These are phyloP conservation scores for Ophonus ardosiacus DNA, from an alignment of 2,888 invertebrate genomes.

Conservation along the genomic window DNA sequence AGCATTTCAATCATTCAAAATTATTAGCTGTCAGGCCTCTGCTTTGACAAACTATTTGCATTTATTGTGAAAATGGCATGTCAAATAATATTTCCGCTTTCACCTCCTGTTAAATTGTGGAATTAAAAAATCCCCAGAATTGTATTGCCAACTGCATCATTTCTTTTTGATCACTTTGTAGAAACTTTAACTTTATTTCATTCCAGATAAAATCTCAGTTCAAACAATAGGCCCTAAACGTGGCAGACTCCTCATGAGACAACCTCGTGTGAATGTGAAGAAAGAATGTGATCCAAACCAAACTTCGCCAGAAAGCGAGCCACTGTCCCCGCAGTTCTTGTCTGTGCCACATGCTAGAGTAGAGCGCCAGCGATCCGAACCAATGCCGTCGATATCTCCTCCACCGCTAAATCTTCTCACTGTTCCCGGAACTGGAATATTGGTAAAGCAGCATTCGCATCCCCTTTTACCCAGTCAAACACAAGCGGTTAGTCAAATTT, in stretches of 20 bases:
- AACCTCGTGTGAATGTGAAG: conserved; percentile 83
- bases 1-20: no score
- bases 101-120: no score
- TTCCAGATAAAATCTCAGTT: conserved; percentile 65
- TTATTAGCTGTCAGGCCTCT: no score
- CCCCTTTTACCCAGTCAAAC: conserved; percentile 81
- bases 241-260: conserved; percentile 82
- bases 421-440: conserved; percentile 79
- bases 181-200: no score
- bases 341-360: conserved; percentile 77
- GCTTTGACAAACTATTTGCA: no score
- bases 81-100: no score
- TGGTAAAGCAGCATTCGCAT: conserved; percentile 84
- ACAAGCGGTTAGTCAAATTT: conserved; percentile 68
- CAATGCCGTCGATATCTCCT: conserved; percentile 79
- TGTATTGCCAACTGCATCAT: no score
- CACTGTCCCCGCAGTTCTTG: conserved; percentile 73
- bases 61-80: no score
- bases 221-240: conserved; percentile 79
- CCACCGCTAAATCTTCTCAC: conserved; percentile 78
- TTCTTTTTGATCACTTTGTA: no score
- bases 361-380: conserved; percentile 80
- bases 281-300: conserved; percentile 79
- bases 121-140: no score
- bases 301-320: conserved; percentile 74